Percentiles rank a stretch among this genome's conserved stretches.
Conservation (phyloP, 2,888 invertebrate genomes). For the Branchipolynoe longqiensis region DNA sequence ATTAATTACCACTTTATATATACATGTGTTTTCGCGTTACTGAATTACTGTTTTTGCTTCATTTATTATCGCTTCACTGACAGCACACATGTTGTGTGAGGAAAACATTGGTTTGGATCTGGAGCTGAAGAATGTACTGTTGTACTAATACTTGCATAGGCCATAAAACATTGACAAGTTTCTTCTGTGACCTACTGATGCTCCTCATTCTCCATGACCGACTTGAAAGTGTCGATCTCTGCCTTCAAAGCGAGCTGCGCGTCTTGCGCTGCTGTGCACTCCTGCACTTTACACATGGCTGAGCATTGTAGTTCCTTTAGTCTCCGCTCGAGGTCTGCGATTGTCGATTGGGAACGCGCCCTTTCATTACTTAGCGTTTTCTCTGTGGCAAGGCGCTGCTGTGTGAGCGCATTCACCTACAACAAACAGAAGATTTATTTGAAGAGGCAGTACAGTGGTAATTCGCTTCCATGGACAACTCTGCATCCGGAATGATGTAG, state of each 20-base stretch:
- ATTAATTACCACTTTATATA: too few relatives aligned
- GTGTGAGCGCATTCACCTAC: slow-evolving; percentile 52
- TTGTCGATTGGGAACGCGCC: slow-evolving; percentile 69
- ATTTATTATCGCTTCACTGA: too few relatives aligned
- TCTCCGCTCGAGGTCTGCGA: slow-evolving; percentile 72
- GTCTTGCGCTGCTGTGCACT: slow-evolving; percentile 71
- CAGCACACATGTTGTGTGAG: too few relatives aligned
- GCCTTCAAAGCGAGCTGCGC: slow-evolving; percentile 74
- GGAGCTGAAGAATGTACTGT: too few relatives aligned
- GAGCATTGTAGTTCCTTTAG: slow-evolving; percentile 75
- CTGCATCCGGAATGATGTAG: too few relatives aligned
- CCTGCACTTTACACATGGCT: slow-evolving; percentile 75
- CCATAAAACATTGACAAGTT: too few relatives aligned
- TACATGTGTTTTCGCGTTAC: too few relatives aligned
- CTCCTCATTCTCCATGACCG: slow-evolving; percentile 77
- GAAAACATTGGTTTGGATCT: too few relatives aligned
- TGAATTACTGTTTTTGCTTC: too few relatives aligned
- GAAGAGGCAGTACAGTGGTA: too few relatives aligned
- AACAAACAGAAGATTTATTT: not conserved
- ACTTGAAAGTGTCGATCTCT: slow-evolving; percentile 76
- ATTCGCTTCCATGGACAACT: too few relatives aligned
- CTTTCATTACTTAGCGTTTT: slow-evolving; percentile 71
- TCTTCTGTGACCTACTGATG: slow-evolving; percentile 73
- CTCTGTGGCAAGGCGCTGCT: slow-evolving; percentile 72
- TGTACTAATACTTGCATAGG: too few relatives aligned